A percentile compares a stretch with the other conserved stretches of the same genome.
Conservation (phyloP, 1,140 invertebrate species). For the Cardiocondyla obscurior region DNA sequence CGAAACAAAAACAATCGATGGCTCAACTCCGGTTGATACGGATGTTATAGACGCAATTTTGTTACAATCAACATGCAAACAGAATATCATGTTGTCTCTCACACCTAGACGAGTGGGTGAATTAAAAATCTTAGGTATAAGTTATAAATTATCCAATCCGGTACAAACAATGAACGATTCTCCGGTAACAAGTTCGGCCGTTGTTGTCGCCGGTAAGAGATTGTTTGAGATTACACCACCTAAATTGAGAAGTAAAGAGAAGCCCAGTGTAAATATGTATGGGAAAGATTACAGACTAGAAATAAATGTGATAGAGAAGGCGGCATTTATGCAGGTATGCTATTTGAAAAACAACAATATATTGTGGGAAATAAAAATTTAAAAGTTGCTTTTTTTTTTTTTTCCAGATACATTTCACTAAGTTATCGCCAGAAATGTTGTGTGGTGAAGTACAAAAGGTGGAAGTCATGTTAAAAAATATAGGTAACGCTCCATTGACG, state of each 20-base stretch:
- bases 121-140: conserved; percentile 78
- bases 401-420: conserved; percentile 88
- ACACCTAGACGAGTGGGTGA: conserved; percentile 76
- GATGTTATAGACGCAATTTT: conserved; percentile 79
- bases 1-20: conserved; percentile 70
- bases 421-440: conserved; percentile 88
- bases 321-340: conserved; percentile 89
- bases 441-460: conserved; percentile 90
- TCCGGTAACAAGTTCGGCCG: conserved; percentile 71
- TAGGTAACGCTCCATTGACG: conserved; percentile 87
- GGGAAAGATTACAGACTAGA: conserved; percentile 86
- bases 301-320: conserved; percentile 87
- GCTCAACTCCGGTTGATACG: conserved; percentile 80
- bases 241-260: conserved; percentile 83
- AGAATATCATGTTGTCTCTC: conserved; percentile 76
- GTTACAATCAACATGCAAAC: conserved; percentile 80
- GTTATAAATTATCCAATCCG: conserved; percentile 78
- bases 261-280: conserved; percentile 80
- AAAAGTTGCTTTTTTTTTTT: background rate
- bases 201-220: conserved; percentile 86
- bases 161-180: conserved; percentile 74
- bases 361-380: background rate
- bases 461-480: conserved; percentile 88
- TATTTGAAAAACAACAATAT: conserved; percentile 35
- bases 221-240: conserved; percentile 85